These are phyloP conservation scores for Andricus quercusramuli DNA, from an alignment of 2,888 invertebrate genomes.

Conservation along the genomic window DNA sequence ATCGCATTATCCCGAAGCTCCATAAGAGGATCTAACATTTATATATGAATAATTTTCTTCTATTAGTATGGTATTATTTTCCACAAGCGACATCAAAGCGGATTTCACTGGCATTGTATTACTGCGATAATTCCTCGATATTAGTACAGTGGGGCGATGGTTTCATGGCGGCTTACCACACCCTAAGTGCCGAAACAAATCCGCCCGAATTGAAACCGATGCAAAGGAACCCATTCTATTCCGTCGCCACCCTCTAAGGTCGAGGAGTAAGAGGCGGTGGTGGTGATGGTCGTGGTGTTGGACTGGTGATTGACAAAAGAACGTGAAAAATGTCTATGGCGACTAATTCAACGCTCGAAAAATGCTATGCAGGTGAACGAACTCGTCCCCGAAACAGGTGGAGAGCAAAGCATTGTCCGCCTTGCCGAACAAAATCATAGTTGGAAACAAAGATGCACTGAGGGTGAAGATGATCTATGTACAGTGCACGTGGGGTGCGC, in stretches of 20 bases:
- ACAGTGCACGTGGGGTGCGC: background rate
- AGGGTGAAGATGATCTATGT: constrained; percentile 7
- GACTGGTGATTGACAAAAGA: constrained; percentile 12
- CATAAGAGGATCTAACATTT: constrained; percentile 35
- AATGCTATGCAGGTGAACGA: constrained; percentile 72
- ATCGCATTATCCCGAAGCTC: constrained; percentile 3
- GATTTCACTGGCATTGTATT: constrained; percentile 74
- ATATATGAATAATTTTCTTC: constrained; percentile 73
- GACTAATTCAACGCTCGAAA: constrained; percentile 70
- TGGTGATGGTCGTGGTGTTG: constrained; percentile 30
- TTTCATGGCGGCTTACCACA: constrained; percentile 78
- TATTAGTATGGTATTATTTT: constrained; percentile 76
- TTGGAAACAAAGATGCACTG: constrained; percentile 43
- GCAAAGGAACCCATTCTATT: constrained; percentile 69
- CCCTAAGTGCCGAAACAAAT: constrained; percentile 78
- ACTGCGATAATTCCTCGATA: constrained; percentile 78
- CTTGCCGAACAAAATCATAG: constrained; percentile 51
- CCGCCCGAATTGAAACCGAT: constrained; percentile 76
- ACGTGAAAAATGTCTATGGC: constrained; percentile 61
- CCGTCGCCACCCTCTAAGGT: constrained; percentile 20
- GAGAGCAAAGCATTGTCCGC: background rate
- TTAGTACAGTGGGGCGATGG: constrained; percentile 72
- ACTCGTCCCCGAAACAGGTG: constrained; percentile 50
- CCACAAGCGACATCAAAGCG: constrained; percentile 77
- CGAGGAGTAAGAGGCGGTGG: constrained; percentile 33